A percentile compares a stretch with the other conserved stretches of the same genome.
phyloP scores from a whole-genome alignment of 2,888 invertebrate genomes.

The Dolichopus griseipennis region DNA sequence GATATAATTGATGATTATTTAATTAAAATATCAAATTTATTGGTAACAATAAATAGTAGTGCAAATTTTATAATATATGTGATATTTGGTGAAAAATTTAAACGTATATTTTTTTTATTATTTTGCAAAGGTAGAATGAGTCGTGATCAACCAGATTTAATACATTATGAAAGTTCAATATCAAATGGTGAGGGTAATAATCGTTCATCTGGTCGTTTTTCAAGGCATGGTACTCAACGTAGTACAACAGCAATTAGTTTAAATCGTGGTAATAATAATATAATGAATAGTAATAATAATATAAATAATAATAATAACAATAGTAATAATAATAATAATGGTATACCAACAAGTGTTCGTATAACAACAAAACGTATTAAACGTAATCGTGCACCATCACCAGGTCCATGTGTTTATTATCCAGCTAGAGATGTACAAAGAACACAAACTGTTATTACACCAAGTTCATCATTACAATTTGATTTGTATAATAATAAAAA shows the following conservation, averaged over 20 bases:
- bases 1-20: constrained; percentile 57
- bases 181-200: constrained; percentile 65
- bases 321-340: constrained; percentile 25
- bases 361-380: constrained; percentile 36
- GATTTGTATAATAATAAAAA: constrained; percentile 40
- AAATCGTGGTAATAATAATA: constrained; percentile 26
- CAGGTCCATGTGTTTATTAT: constrained; percentile 45
- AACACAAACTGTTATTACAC: constrained; percentile 29
- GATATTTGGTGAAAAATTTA: constrained; percentile 95
- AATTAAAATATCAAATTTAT: constrained; percentile 76
- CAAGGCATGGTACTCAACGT: constrained; percentile 47
- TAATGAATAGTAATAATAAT: constrained; percentile 28
- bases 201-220: constrained; percentile 53
- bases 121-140: constrained; percentile 61
- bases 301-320: constrained; percentile 25
- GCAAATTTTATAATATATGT: constrained; percentile 97
- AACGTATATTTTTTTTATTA: constrained; percentile 70
- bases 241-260: constrained; percentile 30
- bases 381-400: constrained; percentile 42
- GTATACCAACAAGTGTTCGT: constrained; percentile 35
- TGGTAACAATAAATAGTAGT: constrained; percentile 94
- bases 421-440: constrained; percentile 41
- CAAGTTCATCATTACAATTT: constrained; percentile 34
- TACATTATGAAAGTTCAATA: constrained; percentile 74
- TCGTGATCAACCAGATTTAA: constrained; percentile 61